A percentile compares a stretch with the other conserved stretches of the same genome.
Conservation (phyloP, 2,797 vertebrate genomes). For the Coregonus suidteri region DNA sequence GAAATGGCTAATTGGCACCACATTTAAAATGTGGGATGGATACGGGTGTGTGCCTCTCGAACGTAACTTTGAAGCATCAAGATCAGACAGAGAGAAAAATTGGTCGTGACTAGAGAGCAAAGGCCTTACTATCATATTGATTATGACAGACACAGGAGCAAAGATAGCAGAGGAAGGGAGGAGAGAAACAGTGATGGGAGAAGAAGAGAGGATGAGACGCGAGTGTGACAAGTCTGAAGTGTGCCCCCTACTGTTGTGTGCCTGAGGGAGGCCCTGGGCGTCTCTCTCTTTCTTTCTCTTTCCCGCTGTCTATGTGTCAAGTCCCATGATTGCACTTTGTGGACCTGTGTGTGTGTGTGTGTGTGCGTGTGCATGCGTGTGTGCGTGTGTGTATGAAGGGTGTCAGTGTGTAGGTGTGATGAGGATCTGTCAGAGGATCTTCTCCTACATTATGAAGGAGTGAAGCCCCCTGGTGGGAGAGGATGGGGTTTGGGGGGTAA, state of each 20-base stretch:
- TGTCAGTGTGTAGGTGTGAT: slow-evolving; percentile 5
- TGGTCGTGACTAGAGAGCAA: background rate
- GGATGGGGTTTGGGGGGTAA: too few species aligned
- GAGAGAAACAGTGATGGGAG: background rate
- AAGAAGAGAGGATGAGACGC: slow-evolving; percentile 1
- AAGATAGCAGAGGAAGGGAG: background rate
- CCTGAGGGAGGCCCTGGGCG: too few species aligned
- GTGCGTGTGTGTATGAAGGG: background rate
- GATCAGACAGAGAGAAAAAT: slow-evolving; percentile 5
- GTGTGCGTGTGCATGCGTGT: too few species aligned
- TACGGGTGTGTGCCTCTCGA: slow-evolving; percentile 14
- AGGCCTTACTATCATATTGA: background rate
- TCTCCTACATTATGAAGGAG: too few species aligned
- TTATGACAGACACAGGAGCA: background rate
- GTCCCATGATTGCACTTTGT: too few species aligned
- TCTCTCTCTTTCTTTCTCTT: background rate
- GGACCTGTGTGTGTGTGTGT: too few species aligned
- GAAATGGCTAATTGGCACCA: too few species aligned
- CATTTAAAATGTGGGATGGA: background rate
- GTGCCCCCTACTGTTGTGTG: background rate
- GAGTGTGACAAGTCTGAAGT: slow-evolving; percentile 19
- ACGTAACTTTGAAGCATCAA: background rate
- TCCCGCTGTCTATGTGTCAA: background rate
- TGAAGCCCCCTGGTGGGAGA: background rate
- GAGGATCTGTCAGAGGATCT: slow-evolving; percentile 37